These are phyloP conservation scores for Sminthurinus signatus DNA, from an alignment of 1,140 invertebrate species.

Conservation along the genomic window DNA sequence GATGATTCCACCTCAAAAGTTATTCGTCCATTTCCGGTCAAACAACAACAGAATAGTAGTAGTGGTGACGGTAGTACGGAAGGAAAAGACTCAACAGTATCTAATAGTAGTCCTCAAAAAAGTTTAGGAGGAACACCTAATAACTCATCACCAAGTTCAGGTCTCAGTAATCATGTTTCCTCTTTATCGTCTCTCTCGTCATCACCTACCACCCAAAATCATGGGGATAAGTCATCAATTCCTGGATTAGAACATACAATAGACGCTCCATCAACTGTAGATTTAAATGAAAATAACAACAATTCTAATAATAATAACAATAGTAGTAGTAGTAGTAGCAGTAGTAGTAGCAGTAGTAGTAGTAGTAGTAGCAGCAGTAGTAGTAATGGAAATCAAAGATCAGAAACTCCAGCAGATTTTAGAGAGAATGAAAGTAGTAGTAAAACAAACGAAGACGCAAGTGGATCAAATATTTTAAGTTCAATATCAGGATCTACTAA, in stretches of 20 bases:
- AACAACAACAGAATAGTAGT: too few species aligned
- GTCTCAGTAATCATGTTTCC: conserved; percentile 51
- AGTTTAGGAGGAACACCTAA: conserved; percentile 48
- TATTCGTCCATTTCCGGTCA: conserved; percentile 37
- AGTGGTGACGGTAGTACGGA: conserved; percentile 18
- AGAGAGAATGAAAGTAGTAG: too few species aligned
- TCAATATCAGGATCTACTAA: too few species aligned
- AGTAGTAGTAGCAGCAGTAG: too few species aligned
- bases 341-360: too few species aligned
- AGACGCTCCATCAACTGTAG: not conserved
- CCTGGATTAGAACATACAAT: not conserved
- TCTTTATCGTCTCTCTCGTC: conserved; percentile 44
- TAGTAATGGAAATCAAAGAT: not conserved
- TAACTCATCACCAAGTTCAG: conserved; percentile 55
- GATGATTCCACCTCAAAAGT: conserved; percentile 37
- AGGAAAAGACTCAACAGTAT: conserved; percentile 14
- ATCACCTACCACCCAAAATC: conserved; percentile 30
- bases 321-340: too few species aligned
- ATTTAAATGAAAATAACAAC: conserved; percentile 2
- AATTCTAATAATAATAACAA: too few species aligned
- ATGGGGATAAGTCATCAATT: conserved; percentile 13
- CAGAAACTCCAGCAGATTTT: not conserved
- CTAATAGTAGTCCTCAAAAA: conserved; percentile 27
- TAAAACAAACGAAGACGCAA: not conserved
- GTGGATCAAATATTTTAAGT: too few species aligned